These are phyloP conservation scores for Psilopsiagon aurifrons DNA, from an alignment of 2,113 vertebrate genomes.

Conservation along the genomic window DNA sequence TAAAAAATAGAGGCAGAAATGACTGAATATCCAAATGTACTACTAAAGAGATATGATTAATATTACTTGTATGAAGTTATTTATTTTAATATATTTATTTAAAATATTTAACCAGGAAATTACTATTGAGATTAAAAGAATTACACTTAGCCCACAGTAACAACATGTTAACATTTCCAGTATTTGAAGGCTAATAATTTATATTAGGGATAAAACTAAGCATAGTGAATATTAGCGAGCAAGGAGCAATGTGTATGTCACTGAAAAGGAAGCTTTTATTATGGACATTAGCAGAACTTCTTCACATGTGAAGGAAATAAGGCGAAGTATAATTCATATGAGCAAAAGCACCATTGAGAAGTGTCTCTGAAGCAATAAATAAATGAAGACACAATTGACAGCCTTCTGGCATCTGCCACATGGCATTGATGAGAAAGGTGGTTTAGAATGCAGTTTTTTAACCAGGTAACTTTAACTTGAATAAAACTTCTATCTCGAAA, in stretches of 20 bases:
- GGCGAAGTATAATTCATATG: not conserved
- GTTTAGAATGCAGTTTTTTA: not conserved
- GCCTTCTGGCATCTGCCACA: not conserved
- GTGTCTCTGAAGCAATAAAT: not conserved
- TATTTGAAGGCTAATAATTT: conserved; percentile 8
- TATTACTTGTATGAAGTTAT: not conserved
- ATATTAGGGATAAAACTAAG: not conserved
- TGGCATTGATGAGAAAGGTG: not conserved
- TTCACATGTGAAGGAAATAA: not conserved
- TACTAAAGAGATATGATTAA: not conserved
- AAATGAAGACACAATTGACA: not conserved
- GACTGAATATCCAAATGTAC: not conserved
- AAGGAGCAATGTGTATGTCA: not conserved
- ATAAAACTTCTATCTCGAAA: accelerated
- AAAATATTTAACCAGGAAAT: conserved; percentile 54
- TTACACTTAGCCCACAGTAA: conserved; percentile 26
- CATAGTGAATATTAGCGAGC: not conserved
- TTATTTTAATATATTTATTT: conserved; percentile 57
- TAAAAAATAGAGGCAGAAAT: not conserved
- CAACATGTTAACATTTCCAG: conserved; percentile 5
- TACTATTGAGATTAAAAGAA: conserved; percentile 44
- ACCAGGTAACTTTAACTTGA: accelerated
- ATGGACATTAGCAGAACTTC: not conserved
- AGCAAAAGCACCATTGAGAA: not conserved
- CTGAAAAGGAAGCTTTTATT: not conserved